Conservation (phyloP, 2,797 vertebrate genomes). For the Pipistrellus pipistrellus region DNA sequence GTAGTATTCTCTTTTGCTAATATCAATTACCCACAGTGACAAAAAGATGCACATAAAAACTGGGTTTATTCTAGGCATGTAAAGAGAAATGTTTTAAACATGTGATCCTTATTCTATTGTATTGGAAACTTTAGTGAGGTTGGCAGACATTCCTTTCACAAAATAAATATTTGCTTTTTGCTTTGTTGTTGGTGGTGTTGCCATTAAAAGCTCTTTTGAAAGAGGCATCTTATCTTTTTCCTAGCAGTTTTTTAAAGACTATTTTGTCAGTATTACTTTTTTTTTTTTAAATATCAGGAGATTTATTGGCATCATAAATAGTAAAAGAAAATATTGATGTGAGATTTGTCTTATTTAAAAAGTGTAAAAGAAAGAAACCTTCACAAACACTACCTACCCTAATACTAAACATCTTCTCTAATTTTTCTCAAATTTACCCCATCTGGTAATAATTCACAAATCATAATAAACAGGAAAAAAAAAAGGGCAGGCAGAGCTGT, state of each 20-base stretch:
- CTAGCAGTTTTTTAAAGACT: background rate
- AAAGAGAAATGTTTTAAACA: background rate
- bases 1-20: constrained; percentile 22
- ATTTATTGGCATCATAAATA: background rate
- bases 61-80: background rate
- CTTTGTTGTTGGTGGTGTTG: background rate
- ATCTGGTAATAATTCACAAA: background rate
- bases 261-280: background rate
- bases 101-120: background rate
- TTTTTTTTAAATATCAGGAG: background rate
- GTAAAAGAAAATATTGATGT: background rate
- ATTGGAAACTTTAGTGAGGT: background rate
- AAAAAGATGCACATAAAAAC: background rate
- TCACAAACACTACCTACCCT: background rate
- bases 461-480: background rate
- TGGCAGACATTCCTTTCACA: background rate
- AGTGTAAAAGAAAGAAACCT: background rate
- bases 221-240: background rate
- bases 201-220: constrained; percentile 8
- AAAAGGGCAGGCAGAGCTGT: background rate
- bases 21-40: background rate
- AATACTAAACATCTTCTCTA: constrained; percentile 30
- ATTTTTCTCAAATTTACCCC: background rate
- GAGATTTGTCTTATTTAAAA: background rate
- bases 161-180: background rate